Conservation (phyloP, 2,113 vertebrate genomes). For the Ahaetulla prasina region DNA sequence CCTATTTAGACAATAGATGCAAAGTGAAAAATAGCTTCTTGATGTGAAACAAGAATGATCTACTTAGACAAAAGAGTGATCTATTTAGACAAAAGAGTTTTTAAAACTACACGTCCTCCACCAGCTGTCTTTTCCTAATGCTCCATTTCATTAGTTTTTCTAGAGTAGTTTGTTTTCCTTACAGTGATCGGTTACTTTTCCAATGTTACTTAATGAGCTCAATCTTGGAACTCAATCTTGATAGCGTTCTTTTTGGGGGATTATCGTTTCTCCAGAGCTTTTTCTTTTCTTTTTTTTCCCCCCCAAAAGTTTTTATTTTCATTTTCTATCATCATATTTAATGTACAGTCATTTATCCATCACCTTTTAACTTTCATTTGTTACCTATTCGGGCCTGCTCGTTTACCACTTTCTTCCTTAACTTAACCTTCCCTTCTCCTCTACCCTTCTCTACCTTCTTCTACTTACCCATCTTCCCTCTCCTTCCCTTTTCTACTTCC, state of each 20-base stretch:
- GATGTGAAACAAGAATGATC: background rate
- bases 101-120: background rate
- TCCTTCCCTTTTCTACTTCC: too few species aligned
- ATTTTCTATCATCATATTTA: too few species aligned
- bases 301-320: too few species aligned
- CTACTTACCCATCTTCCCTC: too few species aligned
- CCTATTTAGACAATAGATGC: background rate
- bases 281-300: too few species aligned
- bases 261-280: background rate
- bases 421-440: too few species aligned
- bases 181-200: background rate
- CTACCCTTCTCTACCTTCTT: too few species aligned
- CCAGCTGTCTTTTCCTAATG: too few species aligned
- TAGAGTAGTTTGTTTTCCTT: background rate
- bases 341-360: too few species aligned
- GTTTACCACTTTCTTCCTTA: too few species aligned
- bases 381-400: too few species aligned
- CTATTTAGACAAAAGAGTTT: background rate
- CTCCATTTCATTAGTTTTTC: background rate
- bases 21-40: background rate
- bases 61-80: background rate
- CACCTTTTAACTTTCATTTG: too few species aligned
- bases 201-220: background rate
- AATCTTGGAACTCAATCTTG: background rate
- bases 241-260: background rate